Evolutionary conservation across 2,797 vertebrate genomes (phyloP), one percentile per base, ranked within the genome.

Genomic region (Acanthurus lineatus): DNA sequence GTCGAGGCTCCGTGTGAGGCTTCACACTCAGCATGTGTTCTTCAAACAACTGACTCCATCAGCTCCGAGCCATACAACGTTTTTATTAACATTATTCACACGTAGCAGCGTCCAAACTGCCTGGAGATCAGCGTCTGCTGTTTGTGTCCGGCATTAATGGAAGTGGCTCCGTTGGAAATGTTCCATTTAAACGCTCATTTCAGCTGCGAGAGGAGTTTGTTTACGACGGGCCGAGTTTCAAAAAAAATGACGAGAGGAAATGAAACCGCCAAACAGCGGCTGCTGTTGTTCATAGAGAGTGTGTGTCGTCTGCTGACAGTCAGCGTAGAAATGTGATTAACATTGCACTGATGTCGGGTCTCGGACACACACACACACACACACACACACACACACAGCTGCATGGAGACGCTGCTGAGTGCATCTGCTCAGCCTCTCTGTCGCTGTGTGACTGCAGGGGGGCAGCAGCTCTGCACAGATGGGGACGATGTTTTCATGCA

Each of bases 401-500:
- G 89, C 88, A 72, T 79, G 9, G 69, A 84, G 79, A 83, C 70
- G 76, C 76, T 83, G 84, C 90, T 87, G 86, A 86, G 85, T 86
- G 85, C 76, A 71, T 91, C 82, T 89, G 91, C 81, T 80, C 78
- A 9, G 4, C 9, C 69, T 67, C 71, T 67, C 70, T 53, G 77
- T 82, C 56, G 19, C 73, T 84, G 69, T 80, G 81, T 81, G 79
- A 81, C 87, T 86, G 86, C 78, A 88, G 90, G 85, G 86, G 85
- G 82, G 67, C 67, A 74, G 85, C 69, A 81, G 79, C 79, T 6
- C 66, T 73, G 86, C 87, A 88, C 91, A 93, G 87, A 93, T 90
- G 91, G 90, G 81, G 22, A 48, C 82, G 84, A 85, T 90, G 75
- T 82, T 89, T 86, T 83, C 82, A 83, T 85, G 86, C 79, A 89